A percentile compares a stretch with the other conserved stretches of the same genome.
These are phyloP conservation scores for Narcine bancroftii DNA, from an alignment of 2,113 vertebrate species.

Conservation along the genomic window DNA sequence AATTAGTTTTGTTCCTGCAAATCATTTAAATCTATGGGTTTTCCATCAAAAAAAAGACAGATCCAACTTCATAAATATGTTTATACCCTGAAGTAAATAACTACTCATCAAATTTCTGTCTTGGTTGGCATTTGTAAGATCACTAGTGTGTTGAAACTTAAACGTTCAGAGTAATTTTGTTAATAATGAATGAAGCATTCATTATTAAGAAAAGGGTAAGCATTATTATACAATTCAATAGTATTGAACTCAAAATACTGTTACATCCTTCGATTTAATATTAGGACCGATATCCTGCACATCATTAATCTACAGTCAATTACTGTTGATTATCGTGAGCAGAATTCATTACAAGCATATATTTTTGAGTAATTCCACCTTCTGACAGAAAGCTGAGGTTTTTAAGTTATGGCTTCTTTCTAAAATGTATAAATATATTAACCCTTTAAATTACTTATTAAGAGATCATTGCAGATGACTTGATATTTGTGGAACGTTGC, in stretches of 20 bases:
- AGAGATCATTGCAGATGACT: not conserved
- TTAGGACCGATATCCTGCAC: not conserved
- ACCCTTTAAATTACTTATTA: not conserved
- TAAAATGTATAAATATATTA: not conserved
- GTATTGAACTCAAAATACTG: not conserved
- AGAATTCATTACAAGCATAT: not conserved
- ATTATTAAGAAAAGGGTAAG: not conserved
- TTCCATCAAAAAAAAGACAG: not conserved
- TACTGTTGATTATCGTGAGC: not conserved
- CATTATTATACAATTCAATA: slow-evolving; percentile 12
- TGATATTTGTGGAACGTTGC: not conserved
- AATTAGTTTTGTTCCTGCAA: not conserved
- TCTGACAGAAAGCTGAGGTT: too few species aligned
- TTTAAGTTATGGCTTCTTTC: not conserved
- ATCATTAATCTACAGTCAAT: slow-evolving; percentile 10
- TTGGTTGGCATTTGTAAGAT: not conserved
- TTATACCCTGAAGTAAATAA: not conserved
- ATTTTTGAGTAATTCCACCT: not conserved
- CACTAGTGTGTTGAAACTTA: not conserved
- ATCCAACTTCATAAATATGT: not conserved
- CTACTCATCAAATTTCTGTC: not conserved
- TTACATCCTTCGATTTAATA: slow-evolving; percentile 27
- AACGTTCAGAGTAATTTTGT: not conserved
- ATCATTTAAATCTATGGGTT: not conserved
- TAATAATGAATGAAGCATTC: slow-evolving; percentile 15